Percentiles rank a stretch among this genome's conserved stretches.
Conservation (phyloP, 2,888 invertebrate genomes). For the Serripes groenlandicus region DNA sequence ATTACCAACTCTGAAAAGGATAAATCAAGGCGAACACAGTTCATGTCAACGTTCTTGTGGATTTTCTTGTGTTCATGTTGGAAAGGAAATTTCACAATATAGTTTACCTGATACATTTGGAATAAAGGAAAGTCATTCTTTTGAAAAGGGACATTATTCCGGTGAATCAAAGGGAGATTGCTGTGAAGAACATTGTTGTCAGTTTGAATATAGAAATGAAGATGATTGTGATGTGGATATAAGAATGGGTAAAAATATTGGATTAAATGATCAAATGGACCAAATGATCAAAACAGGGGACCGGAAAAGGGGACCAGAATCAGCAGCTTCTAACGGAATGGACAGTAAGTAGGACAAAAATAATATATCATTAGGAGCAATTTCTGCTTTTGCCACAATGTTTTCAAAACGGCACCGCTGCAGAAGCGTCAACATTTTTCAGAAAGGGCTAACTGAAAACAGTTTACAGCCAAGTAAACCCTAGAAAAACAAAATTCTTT, state of each 20-base stretch:
- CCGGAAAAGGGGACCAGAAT: constrained; percentile 11
- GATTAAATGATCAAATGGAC: not conserved
- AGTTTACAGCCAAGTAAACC: too few species aligned
- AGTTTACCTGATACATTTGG: constrained; percentile 45
- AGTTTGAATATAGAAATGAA: not conserved
- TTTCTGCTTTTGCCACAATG: too few species aligned
- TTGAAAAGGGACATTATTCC: not conserved
- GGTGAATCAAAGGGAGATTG: not conserved
- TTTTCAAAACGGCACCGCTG: too few species aligned
- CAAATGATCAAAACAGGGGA: not conserved
- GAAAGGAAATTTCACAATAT: constrained; percentile 59
- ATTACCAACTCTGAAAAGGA: constrained; percentile 26
- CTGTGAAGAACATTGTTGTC: constrained; percentile 2
- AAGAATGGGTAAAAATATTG: constrained; percentile 6
- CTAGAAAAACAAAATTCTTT: too few species aligned
- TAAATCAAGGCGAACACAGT: constrained; percentile 17
- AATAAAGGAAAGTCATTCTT: constrained; percentile 24
- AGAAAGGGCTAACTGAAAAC: too few species aligned
- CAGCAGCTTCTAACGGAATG: not conserved
- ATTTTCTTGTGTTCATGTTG: constrained; percentile 60
- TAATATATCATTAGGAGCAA: too few species aligned
- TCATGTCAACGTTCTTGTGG: constrained; percentile 55
- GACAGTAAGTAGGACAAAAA: not conserved
- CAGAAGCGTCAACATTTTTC: too few species aligned
- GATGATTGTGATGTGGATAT: not conserved